Conservation (phyloP, 2,113 vertebrate genomes). For the Entosphenus tridentatus region DNA sequence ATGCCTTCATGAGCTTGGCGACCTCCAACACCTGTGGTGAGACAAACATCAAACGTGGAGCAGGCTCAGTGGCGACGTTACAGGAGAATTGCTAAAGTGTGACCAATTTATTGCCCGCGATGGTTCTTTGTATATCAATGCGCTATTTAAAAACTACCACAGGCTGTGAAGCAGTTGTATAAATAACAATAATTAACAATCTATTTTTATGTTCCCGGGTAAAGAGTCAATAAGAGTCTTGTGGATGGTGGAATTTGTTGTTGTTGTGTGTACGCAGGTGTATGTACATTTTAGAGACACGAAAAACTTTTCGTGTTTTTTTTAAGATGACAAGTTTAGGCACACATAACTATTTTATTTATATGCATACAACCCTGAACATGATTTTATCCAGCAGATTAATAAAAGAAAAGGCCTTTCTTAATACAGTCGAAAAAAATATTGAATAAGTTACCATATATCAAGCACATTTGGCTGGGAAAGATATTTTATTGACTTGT, state of each 20-base stretch:
- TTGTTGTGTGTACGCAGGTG: no score
- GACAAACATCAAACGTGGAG: conserved; percentile 6
- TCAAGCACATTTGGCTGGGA: no score
- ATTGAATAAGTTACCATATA: no score
- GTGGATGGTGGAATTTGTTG: no score
- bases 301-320: no score
- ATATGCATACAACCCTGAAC: no score
- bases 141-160: neutral
- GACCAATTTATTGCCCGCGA: neutral
- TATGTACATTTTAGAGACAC: no score
- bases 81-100: neutral
- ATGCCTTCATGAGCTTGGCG: conserved; percentile 79
- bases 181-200: neutral
- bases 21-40: conserved; percentile 48
- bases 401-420: no score
- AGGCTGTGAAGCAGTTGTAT: neutral
- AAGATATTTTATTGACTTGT: neutral
- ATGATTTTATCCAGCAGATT: no score
- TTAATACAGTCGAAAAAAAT: no score
- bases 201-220: neutral
- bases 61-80: neutral
- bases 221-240: neutral
- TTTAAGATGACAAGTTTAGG: no score
- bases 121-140: neutral
- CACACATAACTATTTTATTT: no score